Conservation (phyloP, 1,140 invertebrate genomes). For the Penaeus japonicus region DNA sequence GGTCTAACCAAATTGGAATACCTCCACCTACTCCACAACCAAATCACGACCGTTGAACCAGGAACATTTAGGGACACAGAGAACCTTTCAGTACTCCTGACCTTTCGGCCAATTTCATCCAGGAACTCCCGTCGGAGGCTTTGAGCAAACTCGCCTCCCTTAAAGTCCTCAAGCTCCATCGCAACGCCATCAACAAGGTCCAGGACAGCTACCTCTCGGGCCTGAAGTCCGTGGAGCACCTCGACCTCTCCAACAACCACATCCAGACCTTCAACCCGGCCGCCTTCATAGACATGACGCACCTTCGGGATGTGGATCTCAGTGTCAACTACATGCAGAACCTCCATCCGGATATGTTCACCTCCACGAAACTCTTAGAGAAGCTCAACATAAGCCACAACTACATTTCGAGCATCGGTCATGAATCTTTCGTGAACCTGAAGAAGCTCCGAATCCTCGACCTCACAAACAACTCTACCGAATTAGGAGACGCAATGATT, state of each 20-base stretch:
- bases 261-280: conserved; percentile 17
- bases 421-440: conserved; percentile 23
- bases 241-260: conserved; percentile 60
- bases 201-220: conserved; percentile 42
- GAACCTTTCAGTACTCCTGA: conserved; percentile 71
- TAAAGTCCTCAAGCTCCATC: conserved; percentile 56
- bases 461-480: conserved; percentile 59
- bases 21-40: conserved; percentile 78
- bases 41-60: conserved; percentile 73
- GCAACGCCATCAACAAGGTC: conserved; percentile 46
- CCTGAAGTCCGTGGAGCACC: conserved; percentile 42
- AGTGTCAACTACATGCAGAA: conserved; percentile 71
- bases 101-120: conserved; percentile 78
- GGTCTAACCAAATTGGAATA: conserved; percentile 80
- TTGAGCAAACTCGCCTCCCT: conserved; percentile 76
- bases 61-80: conserved; percentile 54
- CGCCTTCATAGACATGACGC: conserved; percentile 68
- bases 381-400: conserved; percentile 51
- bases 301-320: conserved; percentile 77
- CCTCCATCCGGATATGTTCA: conserved; percentile 42
- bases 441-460: conserved; percentile 59
- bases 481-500: conserved; percentile 46
- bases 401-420: conserved; percentile 40
- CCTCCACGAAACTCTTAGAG: conserved; percentile 16
- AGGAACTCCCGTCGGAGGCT: conserved; percentile 73